Conservation (phyloP, 1,140 invertebrate genomes). For the Papilio helenus region DNA sequence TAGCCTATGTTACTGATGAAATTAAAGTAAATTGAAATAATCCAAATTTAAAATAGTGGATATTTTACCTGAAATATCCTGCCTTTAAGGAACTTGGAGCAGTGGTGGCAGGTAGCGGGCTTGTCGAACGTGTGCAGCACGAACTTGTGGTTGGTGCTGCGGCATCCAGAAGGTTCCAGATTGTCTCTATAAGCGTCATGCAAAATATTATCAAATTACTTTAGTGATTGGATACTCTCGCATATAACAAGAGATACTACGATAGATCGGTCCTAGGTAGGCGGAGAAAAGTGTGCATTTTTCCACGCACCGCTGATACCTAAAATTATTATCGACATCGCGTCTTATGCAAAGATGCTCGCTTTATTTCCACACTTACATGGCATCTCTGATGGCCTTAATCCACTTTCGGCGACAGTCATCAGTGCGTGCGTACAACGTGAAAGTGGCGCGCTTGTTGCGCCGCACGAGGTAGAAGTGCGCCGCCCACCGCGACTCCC, state of each 20-base stretch:
- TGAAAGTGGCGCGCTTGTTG: slow-evolving; percentile 92
- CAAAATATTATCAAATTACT: neutral
- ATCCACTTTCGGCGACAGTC: slow-evolving; percentile 96
- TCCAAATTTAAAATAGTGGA: no score
- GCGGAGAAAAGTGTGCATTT: no score
- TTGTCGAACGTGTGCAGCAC: slow-evolving; percentile 93
- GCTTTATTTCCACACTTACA: slow-evolving; percentile 84
- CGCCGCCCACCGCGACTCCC: slow-evolving; percentile 90
- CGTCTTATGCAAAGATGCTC: no score
- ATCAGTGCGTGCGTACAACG: slow-evolving; percentile 94
- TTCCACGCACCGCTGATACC: no score
- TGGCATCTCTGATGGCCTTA: slow-evolving; percentile 94
- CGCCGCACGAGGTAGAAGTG: slow-evolving; percentile 93
- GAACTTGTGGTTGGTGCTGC: slow-evolving; percentile 93
- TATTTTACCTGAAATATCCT: slow-evolving; percentile 88
- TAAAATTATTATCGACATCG: no score
- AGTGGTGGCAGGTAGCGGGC: slow-evolving; percentile 91
- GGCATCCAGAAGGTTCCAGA: slow-evolving; percentile 90
- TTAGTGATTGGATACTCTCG: neutral
- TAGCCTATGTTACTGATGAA: no score
- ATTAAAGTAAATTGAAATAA: no score
- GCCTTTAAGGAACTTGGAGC: slow-evolving; percentile 95
- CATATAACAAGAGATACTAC: no score
- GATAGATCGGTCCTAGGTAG: no score
- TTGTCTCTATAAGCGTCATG: slow-evolving; percentile 88